Conservation (phyloP, 2,113 vertebrate species). For the Oryzias javanicus region DNA sequence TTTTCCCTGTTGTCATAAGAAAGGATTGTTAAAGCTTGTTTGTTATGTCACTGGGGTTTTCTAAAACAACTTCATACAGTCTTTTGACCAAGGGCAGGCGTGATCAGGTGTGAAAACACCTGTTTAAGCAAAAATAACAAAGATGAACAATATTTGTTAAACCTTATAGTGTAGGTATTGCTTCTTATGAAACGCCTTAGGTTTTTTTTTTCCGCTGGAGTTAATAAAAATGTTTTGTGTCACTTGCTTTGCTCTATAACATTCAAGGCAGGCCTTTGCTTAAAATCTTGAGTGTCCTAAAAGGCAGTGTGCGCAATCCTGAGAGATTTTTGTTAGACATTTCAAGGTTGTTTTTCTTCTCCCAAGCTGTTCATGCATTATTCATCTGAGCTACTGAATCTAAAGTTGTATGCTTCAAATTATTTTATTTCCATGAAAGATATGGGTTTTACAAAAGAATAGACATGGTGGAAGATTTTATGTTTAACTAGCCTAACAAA, state of each 20-base stretch:
- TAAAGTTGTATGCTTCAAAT: slow-evolving; percentile 60
- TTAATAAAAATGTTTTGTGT: slow-evolving; percentile 81
- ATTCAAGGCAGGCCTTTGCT: slow-evolving; percentile 75
- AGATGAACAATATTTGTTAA: slow-evolving; percentile 78
- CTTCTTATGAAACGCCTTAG: slow-evolving; percentile 83
- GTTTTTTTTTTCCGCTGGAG: slow-evolving; percentile 82
- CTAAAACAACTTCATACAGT: slow-evolving; percentile 80
- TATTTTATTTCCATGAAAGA: slow-evolving; percentile 36
- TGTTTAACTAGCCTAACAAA: slow-evolving; percentile 68
- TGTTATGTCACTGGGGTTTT: slow-evolving; percentile 75
- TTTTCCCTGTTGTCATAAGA: slow-evolving; percentile 81
- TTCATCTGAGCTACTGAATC: slow-evolving; percentile 86
- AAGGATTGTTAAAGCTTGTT: slow-evolving; percentile 82
- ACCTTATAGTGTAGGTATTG: slow-evolving; percentile 84
- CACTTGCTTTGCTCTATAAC: slow-evolving; percentile 87
- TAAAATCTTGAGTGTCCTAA: slow-evolving; percentile 78
- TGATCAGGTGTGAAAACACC: slow-evolving; percentile 64
- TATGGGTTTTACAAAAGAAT: slow-evolving; percentile 58
- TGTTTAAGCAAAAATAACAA: slow-evolving; percentile 62
- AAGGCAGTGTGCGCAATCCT: slow-evolving; percentile 76
- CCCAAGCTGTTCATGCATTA: slow-evolving; percentile 83
- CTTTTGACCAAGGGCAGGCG: slow-evolving; percentile 69
- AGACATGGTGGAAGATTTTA: slow-evolving; percentile 52
- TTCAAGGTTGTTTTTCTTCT: slow-evolving; percentile 74
- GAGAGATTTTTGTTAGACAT: slow-evolving; percentile 67